Evolutionary conservation across 1,140 invertebrate genomes (phyloP).

Genomic region (Phocides pigmalion): DNA sequence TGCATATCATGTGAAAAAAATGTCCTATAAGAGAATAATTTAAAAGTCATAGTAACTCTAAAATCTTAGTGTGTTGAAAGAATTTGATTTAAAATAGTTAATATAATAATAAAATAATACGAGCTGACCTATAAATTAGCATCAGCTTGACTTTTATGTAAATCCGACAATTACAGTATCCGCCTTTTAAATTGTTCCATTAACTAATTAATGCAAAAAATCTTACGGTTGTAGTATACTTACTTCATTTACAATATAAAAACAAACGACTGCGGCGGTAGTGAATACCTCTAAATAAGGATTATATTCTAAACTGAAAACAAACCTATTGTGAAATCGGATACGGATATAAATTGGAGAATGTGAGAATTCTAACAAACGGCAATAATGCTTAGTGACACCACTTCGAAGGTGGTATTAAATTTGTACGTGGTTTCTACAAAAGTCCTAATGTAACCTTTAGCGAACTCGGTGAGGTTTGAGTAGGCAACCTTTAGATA

Average conservation of each 20-base stretch:
- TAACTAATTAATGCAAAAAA: not conserved
- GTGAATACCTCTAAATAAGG: slow-evolving; percentile 16
- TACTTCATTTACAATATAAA: not conserved
- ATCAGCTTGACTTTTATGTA: too few relatives aligned
- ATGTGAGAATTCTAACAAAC: slow-evolving; percentile 32
- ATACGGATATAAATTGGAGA: slow-evolving; percentile 33
- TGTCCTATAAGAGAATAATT: too few relatives aligned
- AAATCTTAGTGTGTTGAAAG: too few relatives aligned
- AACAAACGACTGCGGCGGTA: not conserved
- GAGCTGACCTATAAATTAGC: too few relatives aligned
- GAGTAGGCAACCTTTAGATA: slow-evolving; percentile 71
- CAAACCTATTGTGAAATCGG: slow-evolving; percentile 33
- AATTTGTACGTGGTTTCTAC: slow-evolving; percentile 53
- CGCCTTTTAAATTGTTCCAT: too few relatives aligned
- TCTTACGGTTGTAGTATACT: not conserved
- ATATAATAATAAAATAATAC: too few relatives aligned
- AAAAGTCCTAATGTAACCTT: slow-evolving; percentile 64
- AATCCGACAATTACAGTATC: too few relatives aligned
- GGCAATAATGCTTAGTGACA: slow-evolving; percentile 43
- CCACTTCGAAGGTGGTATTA: slow-evolving; percentile 52
- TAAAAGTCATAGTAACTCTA: too few relatives aligned
- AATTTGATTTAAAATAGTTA: too few relatives aligned
- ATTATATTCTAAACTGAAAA: slow-evolving; percentile 18
- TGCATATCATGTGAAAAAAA: too few relatives aligned
- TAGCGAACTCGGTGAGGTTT: slow-evolving; percentile 56